A percentile compares a stretch with the other conserved stretches of the same genome.
Evolutionary conservation across 2,113 vertebrate genomes (phyloP).

Genomic region (Platysteira castanea): DNA sequence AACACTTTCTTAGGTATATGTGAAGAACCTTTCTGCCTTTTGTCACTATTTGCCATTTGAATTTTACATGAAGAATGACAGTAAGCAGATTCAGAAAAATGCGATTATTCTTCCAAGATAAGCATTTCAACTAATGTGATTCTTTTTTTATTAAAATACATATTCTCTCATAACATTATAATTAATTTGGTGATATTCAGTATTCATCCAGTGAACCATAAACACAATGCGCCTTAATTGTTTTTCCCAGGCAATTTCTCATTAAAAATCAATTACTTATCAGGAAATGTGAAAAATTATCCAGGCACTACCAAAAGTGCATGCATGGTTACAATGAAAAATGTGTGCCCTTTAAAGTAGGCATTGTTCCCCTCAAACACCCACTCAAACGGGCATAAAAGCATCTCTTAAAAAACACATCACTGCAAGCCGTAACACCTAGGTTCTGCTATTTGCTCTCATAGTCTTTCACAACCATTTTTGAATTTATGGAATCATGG

Average conservation of each 20-base stretch:
- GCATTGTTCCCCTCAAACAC: not conserved
- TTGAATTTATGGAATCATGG: not conserved
- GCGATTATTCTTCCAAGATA: not conserved
- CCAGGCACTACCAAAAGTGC: not conserved
- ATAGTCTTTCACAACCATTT: accelerated
- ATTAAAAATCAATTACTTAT: not conserved
- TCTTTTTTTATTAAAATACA: not conserved
- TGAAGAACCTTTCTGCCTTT: not conserved
- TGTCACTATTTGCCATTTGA: not conserved
- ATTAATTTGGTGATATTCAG: not conserved
- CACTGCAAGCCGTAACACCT: not conserved
- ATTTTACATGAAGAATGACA: not conserved
- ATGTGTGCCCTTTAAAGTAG: not conserved
- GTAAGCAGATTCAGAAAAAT: not conserved
- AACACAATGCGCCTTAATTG: not conserved
- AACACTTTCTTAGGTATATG: not conserved
- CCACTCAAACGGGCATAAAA: not conserved
- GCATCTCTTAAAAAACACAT: accelerated
- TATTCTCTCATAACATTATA: not conserved
- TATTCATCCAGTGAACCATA: not conserved
- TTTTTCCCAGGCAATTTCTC: not conserved
- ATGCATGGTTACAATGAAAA: not conserved
- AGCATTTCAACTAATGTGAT: not conserved
- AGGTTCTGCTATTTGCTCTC: not conserved
- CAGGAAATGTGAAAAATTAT: not conserved